A percentile compares a stretch with the other conserved stretches of the same genome.
Evolutionary conservation across 2,113 vertebrate genomes (phyloP).

Genomic region (Eulemur macaco): DNA sequence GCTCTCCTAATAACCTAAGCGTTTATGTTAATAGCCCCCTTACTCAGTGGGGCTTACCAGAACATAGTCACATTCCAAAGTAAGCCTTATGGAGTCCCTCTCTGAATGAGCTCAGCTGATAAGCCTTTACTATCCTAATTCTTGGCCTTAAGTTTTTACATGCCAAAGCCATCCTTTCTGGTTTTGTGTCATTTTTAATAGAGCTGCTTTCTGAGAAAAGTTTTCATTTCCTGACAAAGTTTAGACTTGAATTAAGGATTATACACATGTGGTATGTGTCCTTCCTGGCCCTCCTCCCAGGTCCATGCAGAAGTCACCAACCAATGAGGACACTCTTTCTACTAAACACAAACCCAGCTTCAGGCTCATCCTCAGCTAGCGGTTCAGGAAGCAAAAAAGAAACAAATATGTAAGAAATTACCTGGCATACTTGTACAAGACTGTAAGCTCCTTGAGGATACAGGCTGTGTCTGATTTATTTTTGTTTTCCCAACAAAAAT

Average conservation of each 20-base stretch:
- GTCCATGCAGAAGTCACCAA: not conserved
- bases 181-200: conserved; percentile 5
- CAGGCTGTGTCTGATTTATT: not conserved
- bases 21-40: not conserved
- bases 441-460: not conserved
- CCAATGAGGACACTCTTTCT: not conserved
- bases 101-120: not conserved
- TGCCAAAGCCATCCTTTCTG: not conserved
- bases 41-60: not conserved
- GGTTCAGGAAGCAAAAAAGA: not conserved
- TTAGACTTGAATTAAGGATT: not conserved
- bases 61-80: not conserved
- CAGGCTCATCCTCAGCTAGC: not conserved
- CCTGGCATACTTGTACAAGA: not conserved
- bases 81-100: not conserved
- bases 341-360: not conserved
- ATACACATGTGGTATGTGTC: not conserved
- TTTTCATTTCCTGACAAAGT: not conserved
- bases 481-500: not conserved
- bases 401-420: not conserved
- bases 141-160: not conserved
- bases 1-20: not conserved
- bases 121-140: not conserved
- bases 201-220: not conserved
- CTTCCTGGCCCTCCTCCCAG: not conserved